Evolutionary conservation across 2,113 vertebrate genomes (phyloP).

Genomic region (Oxygymnocypris stewartii): DNA sequence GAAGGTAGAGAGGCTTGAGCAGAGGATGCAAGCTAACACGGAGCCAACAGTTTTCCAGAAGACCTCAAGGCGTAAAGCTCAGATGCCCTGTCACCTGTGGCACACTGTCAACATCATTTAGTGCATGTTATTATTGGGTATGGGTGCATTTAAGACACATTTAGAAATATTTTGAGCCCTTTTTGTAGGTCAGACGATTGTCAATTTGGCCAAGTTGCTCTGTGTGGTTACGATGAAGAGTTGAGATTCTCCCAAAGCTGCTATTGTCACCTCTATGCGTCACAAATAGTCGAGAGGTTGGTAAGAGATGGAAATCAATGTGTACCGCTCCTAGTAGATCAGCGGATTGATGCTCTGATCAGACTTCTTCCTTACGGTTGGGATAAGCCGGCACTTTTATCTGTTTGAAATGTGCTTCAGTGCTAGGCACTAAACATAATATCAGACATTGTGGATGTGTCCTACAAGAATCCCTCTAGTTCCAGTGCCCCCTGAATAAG

Average conservation of each 20-base stretch:
- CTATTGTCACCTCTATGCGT: background rate
- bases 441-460: background rate
- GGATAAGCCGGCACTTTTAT: background rate
- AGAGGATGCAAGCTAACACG: background rate
- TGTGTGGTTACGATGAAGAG: background rate
- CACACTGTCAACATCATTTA: conserved; percentile 36
- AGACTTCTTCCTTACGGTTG: background rate
- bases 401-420: background rate
- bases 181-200: conserved; percentile 22
- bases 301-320: background rate
- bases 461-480: background rate
- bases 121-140: background rate
- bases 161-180: conserved; percentile 16
- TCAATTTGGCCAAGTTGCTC: conserved; percentile 1
- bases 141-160: conserved; percentile 27
- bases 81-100: conserved; percentile 35
- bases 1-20: background rate
- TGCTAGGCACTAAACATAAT: background rate
- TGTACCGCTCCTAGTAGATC: background rate
- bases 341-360: background rate
- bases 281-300: background rate
- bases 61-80: conserved; percentile 8
- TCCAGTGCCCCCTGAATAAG: background rate
- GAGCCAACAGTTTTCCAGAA: conserved; percentile 2
- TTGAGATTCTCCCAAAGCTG: background rate